phyloP scores from a whole-genome alignment of 2,888 invertebrate genomes.

The Nasonovia ribisnigri region DNA sequence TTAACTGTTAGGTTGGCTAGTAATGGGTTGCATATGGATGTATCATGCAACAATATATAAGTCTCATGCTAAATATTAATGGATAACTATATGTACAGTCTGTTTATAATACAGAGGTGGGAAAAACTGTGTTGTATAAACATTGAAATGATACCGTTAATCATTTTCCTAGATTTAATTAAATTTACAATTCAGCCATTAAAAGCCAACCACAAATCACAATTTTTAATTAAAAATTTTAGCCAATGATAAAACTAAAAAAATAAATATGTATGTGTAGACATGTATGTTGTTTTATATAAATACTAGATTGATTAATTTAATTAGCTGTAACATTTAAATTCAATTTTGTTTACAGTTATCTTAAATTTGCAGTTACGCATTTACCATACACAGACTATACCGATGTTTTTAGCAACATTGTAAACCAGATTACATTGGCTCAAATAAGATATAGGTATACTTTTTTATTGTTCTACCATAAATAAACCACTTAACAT shows the following conservation, averaged over 20 bases:
- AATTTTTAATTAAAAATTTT: neutral
- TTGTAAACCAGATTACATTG: constrained; percentile 15
- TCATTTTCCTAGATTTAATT: neutral
- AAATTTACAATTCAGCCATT: neutral
- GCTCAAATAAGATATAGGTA: neutral
- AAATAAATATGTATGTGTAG: neutral
- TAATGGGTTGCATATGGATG: constrained; percentile 50
- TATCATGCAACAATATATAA: constrained; percentile 54
- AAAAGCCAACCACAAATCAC: neutral
- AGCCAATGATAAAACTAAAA: neutral
- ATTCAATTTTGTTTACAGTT: neutral
- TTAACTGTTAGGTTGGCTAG: constrained; percentile 57
- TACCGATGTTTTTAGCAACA: constrained; percentile 15
- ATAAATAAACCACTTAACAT: constrained; percentile 28
- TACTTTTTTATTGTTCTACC: neutral
- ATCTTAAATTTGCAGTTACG: neutral
- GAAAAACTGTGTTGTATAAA: constrained; percentile 18
- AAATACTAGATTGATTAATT: neutral
- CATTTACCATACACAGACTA: constrained; percentile 40
- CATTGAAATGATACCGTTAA: neutral
- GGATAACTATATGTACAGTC: constrained; percentile 25
- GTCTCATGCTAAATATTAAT: constrained; percentile 55
- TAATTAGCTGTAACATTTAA: neutral
- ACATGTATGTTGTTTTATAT: neutral
- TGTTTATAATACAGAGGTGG: constrained; percentile 26